These are phyloP conservation scores for Eretmochelys imbricata DNA, from an alignment of 2,113 vertebrate genomes.

Conservation along the genomic window DNA sequence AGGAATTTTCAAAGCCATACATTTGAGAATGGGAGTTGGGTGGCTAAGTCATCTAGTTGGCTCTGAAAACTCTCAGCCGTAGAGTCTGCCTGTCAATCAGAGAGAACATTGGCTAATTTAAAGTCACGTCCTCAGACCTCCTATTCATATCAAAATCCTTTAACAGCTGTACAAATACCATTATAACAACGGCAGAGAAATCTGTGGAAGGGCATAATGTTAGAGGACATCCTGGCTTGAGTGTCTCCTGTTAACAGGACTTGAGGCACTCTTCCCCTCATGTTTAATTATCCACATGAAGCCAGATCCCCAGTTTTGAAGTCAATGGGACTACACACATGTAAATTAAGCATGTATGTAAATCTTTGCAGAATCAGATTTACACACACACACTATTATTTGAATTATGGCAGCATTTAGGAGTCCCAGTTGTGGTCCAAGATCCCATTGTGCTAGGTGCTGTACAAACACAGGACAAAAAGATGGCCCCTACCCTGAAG, in stretches of 20 bases:
- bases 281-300: not conserved
- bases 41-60: not conserved
- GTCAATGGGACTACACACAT: not conserved
- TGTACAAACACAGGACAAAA: not conserved
- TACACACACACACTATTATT: not conserved
- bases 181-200: not conserved
- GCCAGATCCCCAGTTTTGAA: not conserved
- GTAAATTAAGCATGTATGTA: not conserved
- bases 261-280: constrained; percentile 27
- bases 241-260: constrained; percentile 34
- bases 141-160: not conserved
- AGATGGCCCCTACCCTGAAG: not conserved
- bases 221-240: not conserved
- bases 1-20: not conserved
- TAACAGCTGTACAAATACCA: constrained; percentile 4
- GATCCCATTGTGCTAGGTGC: not conserved
- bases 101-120: not conserved
- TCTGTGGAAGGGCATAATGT: not conserved
- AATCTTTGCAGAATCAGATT: not conserved
- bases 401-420: not conserved
- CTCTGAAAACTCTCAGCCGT: not conserved
- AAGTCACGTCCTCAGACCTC: not conserved
- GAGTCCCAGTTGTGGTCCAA: not conserved
- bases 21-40: not conserved
- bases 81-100: rapidly evolving